Base-by-base conservation (phyloP, 2,797 vertebrate species). In the Urosaurus nigricauda region DNA sequence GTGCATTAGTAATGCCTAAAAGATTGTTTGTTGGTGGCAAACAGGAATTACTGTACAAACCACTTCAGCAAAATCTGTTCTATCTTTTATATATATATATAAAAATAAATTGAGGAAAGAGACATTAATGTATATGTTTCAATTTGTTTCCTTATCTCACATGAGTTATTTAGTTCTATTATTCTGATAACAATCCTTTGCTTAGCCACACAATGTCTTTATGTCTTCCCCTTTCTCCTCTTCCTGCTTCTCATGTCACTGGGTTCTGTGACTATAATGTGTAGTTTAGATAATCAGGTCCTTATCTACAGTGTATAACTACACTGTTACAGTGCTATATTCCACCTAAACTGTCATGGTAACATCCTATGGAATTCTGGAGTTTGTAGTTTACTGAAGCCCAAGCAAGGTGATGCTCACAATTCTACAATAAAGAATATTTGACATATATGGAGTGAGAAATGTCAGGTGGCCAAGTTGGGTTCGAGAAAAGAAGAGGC, bases 111-210 rank as follows among this genome's bases (percentile, higher is more conserved):
- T 90, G 0, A 63, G 79, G 90, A 90, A 63, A 29, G 88, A 91
- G 26, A 32, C 87, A 74, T 40, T 87, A 77, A 37, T 88, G 40
- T 43, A 70, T 75, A 91, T 87, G 63, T 70, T 1, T 16, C 51
- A 56, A 9, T 83, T 83, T 77, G 14, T 77, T 83, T 63, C 19
- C 85, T 93, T 86, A 88, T 93, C 90, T 19, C 13, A 13, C 1
- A 37, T 83, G n/a, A 16, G 51, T 65, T 65, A 40, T 35, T 56
- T 78, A 58, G 78, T 53, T 68, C 14, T 17, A 79, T 37, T 37
- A 29, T 0, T 47, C 2, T 4, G 85, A 60, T 89, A 53, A 53
- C 32, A 88, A 53, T 9, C 58, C 91, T 87, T 87, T 37, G 63
- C 26, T 32, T n/a, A 43, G 8, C 81, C 29, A 51, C 63, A 83